phyloP scores from a whole-genome alignment of 2,888 invertebrate species.

The Eilema caniola region DNA sequence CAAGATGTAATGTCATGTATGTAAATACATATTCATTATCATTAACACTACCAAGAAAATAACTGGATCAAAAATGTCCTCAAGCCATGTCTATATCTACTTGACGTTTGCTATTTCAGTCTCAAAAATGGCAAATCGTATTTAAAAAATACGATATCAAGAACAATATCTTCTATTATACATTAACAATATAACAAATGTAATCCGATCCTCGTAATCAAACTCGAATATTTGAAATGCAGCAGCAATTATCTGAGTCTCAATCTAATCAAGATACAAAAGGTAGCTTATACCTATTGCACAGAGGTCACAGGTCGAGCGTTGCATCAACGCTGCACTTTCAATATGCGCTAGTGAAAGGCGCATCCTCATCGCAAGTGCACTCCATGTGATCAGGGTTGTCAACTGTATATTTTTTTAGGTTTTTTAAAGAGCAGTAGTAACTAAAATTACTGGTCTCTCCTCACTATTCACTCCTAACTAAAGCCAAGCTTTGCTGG shows the following conservation, averaged over 20 bases:
- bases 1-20: too few species aligned
- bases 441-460: too few species aligned
- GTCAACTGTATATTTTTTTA: neutral
- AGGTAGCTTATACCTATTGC: slow-evolving; percentile 44
- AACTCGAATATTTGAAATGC: slow-evolving; percentile 6
- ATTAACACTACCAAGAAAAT: too few species aligned
- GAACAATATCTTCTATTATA: neutral
- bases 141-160: neutral
- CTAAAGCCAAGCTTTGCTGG: too few species aligned
- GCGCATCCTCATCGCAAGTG: slow-evolving; percentile 74
- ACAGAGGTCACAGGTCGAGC: slow-evolving; percentile 71
- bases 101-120: neutral
- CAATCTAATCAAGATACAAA: slow-evolving; percentile 55
- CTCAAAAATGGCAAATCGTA: neutral
- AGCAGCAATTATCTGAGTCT: slow-evolving; percentile 43
- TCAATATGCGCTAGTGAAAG: slow-evolving; percentile 83
- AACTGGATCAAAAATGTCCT: neutral
- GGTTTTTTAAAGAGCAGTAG: neutral
- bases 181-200: slow-evolving; percentile 7
- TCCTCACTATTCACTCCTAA: too few species aligned
- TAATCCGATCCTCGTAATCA: neutral
- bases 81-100: neutral
- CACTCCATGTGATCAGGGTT: slow-evolving; percentile 45
- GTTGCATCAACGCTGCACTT: slow-evolving; percentile 84
- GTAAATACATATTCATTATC: too few species aligned